Base-by-base conservation (phyloP, 2,888 invertebrate genomes). In the Aleiodes alternator region DNA sequence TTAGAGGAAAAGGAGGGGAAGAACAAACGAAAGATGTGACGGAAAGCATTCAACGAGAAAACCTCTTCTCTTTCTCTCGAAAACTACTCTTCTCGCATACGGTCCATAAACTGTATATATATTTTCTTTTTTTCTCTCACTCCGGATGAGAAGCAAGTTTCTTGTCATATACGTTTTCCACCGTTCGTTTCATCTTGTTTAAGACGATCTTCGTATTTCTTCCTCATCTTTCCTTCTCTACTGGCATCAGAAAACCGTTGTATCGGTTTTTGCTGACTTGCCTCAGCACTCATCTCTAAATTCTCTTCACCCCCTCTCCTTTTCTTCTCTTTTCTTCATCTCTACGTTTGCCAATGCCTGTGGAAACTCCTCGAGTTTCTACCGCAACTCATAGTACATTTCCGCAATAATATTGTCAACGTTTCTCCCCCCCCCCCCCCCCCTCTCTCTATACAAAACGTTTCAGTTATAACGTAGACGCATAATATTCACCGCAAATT, bases 401-500 rank as follows among this genome's bases (percentile, higher is more conserved):
- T 50, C 14, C 51, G 69, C 73, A 74, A 69, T 74, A 72, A 72
- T 72, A 64, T 64, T 50, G 61, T 72, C 53, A 43, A 64, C 61
- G 50, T 64, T 61, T 64, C 16, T 2, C 2, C 23, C 23, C 23
- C 23, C 23, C 23, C 23, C 23, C 23, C 23, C 23, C 23, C 23
- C 23, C 23, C 23, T 23, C 23, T 23, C 2, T 23, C 51, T 38
- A 69, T 1, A 34, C 16, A 56, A 38, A 56, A 43, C 43, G 56
- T 48, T 29, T 50, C 43, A 43, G 50, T 68, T 50, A 48, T 72
- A 23, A 48, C 55, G n/a, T 16, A 61, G 7, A 5, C 29, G 43
- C 55, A 48, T 16, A 66, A 73, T 73, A 73, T 73, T 73, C 77
- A 76, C 64, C 64, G 43, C 68, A 68, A 51, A 68, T 68, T 68